Conservation (phyloP, 2,113 vertebrate genomes). For the Mohoua ochrocephala region DNA sequence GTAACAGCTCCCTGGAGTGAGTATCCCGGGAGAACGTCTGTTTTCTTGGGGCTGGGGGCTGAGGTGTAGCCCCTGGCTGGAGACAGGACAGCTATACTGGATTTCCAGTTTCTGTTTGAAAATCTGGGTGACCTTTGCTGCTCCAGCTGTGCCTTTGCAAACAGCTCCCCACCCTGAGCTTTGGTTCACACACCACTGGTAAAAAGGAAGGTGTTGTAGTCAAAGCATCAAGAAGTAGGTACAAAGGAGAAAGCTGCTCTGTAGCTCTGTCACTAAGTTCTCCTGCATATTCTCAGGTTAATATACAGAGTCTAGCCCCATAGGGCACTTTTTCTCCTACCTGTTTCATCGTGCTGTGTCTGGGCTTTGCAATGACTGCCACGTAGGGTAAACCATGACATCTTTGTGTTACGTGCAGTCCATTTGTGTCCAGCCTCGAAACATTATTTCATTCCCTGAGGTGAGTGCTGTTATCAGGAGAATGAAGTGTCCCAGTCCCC, state of each 20-base stretch:
- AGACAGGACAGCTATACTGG: fast-evolving
- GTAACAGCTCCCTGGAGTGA: not conserved
- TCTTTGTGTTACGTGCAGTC: not conserved
- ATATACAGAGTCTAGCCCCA: not conserved
- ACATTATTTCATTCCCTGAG: not conserved
- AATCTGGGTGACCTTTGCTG: not conserved
- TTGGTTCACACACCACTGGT: not conserved
- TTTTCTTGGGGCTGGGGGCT: not conserved
- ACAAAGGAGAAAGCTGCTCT: not conserved
- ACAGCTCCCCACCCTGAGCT: not conserved
- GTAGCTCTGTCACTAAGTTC: not conserved
- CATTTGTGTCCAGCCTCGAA: not conserved
- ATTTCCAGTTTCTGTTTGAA: not conserved
- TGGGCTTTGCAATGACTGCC: not conserved
- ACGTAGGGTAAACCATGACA: not conserved
- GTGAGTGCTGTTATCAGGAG: not conserved
- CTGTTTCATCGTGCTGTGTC: not conserved
- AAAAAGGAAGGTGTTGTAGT: not conserved
- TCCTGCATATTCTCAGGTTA: not conserved
- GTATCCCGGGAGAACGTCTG: not conserved
- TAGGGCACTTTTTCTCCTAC: not conserved
- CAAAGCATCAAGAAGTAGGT: not conserved
- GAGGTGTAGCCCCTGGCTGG: not conserved
- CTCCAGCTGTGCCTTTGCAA: not conserved
- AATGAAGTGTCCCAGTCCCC: not conserved